Conservation (phyloP, 2,797 vertebrate genomes). For the Artibeus jamaicensis region DNA sequence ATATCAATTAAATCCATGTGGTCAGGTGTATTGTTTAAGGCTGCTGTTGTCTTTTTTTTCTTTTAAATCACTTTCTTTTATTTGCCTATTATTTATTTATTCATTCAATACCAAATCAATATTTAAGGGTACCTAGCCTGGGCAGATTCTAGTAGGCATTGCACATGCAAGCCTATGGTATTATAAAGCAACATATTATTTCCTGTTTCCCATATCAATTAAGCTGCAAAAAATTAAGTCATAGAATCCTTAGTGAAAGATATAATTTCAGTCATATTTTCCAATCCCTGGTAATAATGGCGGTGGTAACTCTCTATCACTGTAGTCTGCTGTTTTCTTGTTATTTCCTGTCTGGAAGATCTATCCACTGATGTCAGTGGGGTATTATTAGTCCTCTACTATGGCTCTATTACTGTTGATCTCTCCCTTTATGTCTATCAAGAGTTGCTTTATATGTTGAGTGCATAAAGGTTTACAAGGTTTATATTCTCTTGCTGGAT, state of each 20-base stretch:
- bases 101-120: background rate
- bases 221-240: conserved; percentile 44
- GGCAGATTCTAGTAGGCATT: background rate
- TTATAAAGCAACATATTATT: background rate
- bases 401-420: too few species aligned
- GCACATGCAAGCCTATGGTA: background rate
- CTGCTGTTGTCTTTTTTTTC: background rate
- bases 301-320: conserved; percentile 49
- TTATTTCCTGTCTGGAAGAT: too few species aligned
- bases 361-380: too few species aligned
- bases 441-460: too few species aligned
- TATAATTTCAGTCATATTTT: conserved; percentile 47
- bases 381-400: too few species aligned
- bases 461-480: too few species aligned
- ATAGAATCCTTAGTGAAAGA: conserved; percentile 44
- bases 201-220: conserved; percentile 30
- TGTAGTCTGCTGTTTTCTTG: background rate
- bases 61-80: conserved; percentile 15
- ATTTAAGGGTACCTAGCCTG: background rate
- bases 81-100: background rate
- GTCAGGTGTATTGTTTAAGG: too few species aligned
- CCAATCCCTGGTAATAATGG: conserved; percentile 46
- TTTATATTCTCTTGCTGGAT: too few species aligned
- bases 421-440: too few species aligned
- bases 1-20: too few species aligned